Conservation (phyloP, 2,888 invertebrate genomes). For the Eupsilia transversa region DNA sequence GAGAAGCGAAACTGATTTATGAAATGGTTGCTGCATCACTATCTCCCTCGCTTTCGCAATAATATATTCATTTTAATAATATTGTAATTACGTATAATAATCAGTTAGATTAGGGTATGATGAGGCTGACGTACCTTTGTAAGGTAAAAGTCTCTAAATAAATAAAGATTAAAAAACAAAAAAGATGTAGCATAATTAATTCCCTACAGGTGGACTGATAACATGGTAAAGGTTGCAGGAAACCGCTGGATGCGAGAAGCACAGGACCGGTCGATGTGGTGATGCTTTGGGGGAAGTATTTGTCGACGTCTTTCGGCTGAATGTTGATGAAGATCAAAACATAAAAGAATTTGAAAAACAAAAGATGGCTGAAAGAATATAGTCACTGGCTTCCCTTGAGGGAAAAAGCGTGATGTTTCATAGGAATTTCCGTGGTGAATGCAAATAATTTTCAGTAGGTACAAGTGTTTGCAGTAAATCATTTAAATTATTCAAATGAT, state of each 20-base stretch:
- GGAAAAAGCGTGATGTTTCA: not conserved
- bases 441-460: not conserved
- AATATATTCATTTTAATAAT: too few relatives aligned
- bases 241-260: not conserved
- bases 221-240: too few relatives aligned
- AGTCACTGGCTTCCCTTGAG: not conserved
- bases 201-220: too few relatives aligned
- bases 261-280: not conserved
- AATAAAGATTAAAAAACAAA: too few relatives aligned
- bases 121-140: too few relatives aligned
- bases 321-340: not conserved
- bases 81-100: too few relatives aligned
- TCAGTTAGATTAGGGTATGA: too few relatives aligned
- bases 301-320: not conserved
- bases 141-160: too few relatives aligned
- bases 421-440: not conserved
- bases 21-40: too few relatives aligned
- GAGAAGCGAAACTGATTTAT: too few relatives aligned
- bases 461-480: not conserved
- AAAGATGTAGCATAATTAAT: not conserved
- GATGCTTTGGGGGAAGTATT: too few relatives aligned
- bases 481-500: slow-evolving; percentile 38
- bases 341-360: not conserved
- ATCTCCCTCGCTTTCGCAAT: too few relatives aligned
- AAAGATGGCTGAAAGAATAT: not conserved